Evolutionary conservation across 2,888 invertebrate genomes (phyloP), one percentile per base, ranked within the genome.

Genomic region (Drosophila lacicola): DNA sequence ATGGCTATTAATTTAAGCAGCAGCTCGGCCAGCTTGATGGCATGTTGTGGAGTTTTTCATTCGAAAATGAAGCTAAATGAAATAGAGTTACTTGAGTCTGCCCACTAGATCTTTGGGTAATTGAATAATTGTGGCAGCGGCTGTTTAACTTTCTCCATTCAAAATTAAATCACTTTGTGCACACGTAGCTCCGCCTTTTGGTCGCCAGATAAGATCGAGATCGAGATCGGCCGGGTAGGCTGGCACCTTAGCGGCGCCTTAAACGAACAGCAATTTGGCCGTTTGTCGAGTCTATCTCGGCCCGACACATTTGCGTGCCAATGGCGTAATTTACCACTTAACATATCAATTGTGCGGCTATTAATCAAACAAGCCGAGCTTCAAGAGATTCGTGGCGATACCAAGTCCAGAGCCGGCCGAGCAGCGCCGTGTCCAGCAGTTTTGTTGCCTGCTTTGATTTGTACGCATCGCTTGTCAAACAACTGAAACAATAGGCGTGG

Each of bases 311-410:
- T 86, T 88, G 87, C 88, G 84, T 84, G 81, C 78, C 87, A 85
- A 85, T 85, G 89, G 85, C 89, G 89, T 89, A 85, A 85, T 85
- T 85, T 85, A 85, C 89, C 85, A 85, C 85, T 85, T 85, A 85
- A 85, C 85, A 85, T 89, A 85, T 85, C 89, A 89, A 85, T 85
- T 85, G 85, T 85, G 77, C 82, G 82, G 85, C 85, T 85, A 85
- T 89, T 89, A 85, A 89, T 85, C 89, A 85, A 88, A 85, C 82
- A 75, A 83, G 51, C 65, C 78, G 58, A 64, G 63, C 55, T 34
- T 50, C 62, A 46, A 33, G 37, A 56, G 74, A 69, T 49, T 58
- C 61, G 45, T 66, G 45, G 36, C 67, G 44, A 55, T 50, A 54
- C 29, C 63, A 13, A 49, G 19, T 19, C 37, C 17, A 19, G 19